phyloP scores from a whole-genome alignment of 1,140 invertebrate genomes.

The Maconellicoccus hirsutus region DNA sequence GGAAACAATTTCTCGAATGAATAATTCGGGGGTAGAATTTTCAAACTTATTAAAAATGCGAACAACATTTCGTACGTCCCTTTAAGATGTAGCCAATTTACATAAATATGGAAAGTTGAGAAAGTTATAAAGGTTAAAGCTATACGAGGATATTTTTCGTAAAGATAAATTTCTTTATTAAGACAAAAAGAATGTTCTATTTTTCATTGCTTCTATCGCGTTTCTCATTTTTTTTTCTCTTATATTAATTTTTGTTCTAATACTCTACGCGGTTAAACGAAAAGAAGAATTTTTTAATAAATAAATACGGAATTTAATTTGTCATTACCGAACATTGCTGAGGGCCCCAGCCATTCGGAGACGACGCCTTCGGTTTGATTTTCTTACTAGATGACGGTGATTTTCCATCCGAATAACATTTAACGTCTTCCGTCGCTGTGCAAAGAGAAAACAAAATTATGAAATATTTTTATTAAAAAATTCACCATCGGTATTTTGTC shows the following conservation, averaged over 20 bases:
- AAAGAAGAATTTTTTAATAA: not conserved
- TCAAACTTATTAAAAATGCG: not conserved
- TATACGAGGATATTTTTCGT: constrained; percentile 1
- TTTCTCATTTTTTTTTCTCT: not conserved
- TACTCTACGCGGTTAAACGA: not conserved
- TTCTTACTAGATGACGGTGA: constrained; percentile 5
- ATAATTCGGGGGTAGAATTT: not conserved
- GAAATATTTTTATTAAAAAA: no score
- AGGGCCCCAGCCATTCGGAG: constrained; percentile 13
- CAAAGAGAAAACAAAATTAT: no score
- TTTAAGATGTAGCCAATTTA: not conserved
- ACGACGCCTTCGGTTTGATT: constrained; percentile 14
- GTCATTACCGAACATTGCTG: constrained; percentile 11
- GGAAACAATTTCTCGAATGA: constrained; percentile 8
- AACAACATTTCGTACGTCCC: not conserved
- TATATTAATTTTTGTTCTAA: not conserved
- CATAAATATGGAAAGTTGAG: constrained; percentile 1
- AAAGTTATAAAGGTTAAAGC: not conserved
- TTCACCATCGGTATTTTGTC: no score
- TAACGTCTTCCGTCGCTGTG: not conserved
- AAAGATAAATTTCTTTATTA: constrained; percentile 10
- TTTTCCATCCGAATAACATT: not conserved
- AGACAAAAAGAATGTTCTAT: constrained; percentile 1
- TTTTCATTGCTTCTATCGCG: not conserved
- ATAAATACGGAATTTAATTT: not conserved